A percentile compares a stretch with the other conserved stretches of the same genome.
These are phyloP conservation scores for Venustaconcha ellipsiformis DNA, from an alignment of 1,140 invertebrate genomes.

Conservation along the genomic window DNA sequence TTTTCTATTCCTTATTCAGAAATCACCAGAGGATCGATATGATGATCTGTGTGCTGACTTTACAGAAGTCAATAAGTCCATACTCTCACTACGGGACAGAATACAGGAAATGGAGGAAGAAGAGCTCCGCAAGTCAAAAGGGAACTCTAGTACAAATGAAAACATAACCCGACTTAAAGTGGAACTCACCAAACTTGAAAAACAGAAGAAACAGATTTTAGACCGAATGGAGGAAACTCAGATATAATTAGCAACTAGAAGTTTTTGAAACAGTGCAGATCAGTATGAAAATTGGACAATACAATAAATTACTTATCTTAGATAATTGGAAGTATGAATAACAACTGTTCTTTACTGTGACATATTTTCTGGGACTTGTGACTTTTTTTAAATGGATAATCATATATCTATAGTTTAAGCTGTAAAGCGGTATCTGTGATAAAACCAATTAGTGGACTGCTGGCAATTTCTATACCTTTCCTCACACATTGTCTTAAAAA, in stretches of 20 bases:
- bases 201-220: conserved; percentile 40
- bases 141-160: conserved; percentile 23
- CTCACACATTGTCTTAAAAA: too few relatives aligned
- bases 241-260: not conserved
- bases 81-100: conserved; percentile 32
- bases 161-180: conserved; percentile 27
- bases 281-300: too few relatives aligned
- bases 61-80: conserved; percentile 41
- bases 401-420: too few relatives aligned
- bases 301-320: too few relatives aligned
- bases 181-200: conserved; percentile 40
- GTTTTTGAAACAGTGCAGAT: too few relatives aligned
- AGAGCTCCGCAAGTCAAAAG: conserved; percentile 35
- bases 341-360: too few relatives aligned
- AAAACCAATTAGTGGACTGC: too few relatives aligned
- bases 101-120: conserved; percentile 44
- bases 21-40: conserved; percentile 44
- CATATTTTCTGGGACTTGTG: too few relatives aligned
- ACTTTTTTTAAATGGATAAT: too few relatives aligned
- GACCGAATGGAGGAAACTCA: conserved; percentile 34
- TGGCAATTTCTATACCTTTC: too few relatives aligned
- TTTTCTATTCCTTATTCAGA: conserved; percentile 15
- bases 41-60: conserved; percentile 56
- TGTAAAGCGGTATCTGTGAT: too few relatives aligned
- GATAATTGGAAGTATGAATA: too few relatives aligned